Evolutionary conservation across 2,797 vertebrate species (phyloP).

Genomic region (Manis pentadactyla): DNA sequence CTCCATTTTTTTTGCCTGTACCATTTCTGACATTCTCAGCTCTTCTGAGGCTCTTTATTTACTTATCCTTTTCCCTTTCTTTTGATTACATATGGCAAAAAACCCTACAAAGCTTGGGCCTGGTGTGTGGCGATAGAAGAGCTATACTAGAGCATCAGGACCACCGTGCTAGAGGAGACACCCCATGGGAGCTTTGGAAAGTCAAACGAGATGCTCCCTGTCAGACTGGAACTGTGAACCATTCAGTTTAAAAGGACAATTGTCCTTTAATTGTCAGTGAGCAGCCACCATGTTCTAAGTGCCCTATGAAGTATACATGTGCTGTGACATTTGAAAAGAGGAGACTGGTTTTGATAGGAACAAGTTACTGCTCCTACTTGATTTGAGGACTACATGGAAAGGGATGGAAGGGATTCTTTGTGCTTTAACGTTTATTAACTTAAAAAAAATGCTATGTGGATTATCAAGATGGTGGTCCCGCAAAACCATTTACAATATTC

Average conservation of each 20-base stretch:
- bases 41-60: slow-evolving; percentile 65
- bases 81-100: slow-evolving; percentile 60
- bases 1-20: slow-evolving; percentile 52
- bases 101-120: slow-evolving; percentile 35
- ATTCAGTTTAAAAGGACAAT: slow-evolving; percentile 33
- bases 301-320: background rate
- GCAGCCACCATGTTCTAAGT: background rate
- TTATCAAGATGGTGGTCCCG: slow-evolving; percentile 68
- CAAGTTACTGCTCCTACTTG: background rate
- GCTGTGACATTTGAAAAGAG: slow-evolving; percentile 11
- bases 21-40: slow-evolving; percentile 59
- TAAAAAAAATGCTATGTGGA: slow-evolving; percentile 49
- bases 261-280: slow-evolving; percentile 17
- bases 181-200: background rate
- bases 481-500: slow-evolving; percentile 82
- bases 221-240: background rate
- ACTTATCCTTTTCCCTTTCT: background rate
- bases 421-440: slow-evolving; percentile 47
- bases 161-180: background rate
- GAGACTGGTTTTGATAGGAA: background rate
- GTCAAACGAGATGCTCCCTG: background rate
- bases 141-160: background rate
- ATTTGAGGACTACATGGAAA: background rate
- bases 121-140: background rate
- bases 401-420: background rate